A percentile compares a stretch with the other conserved stretches of the same genome.
phyloP scores from a whole-genome alignment of 2,797 vertebrate species.

The Gila robusta region DNA sequence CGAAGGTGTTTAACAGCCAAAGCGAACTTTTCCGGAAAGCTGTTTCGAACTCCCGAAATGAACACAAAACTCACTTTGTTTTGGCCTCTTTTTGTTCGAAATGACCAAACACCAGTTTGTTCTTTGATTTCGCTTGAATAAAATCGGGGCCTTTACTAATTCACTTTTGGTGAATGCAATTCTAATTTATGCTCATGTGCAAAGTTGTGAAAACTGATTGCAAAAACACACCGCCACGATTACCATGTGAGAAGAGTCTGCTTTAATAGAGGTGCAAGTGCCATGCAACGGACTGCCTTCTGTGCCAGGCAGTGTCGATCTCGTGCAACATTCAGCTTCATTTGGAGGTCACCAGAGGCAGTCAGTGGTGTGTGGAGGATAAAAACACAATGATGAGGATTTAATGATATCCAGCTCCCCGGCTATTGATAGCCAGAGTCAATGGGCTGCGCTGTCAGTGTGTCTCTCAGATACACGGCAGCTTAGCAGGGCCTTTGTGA shows the following conservation, averaged over 20 bases:
- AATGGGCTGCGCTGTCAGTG: constrained; percentile 80
- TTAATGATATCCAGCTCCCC: constrained; percentile 85
- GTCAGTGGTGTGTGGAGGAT: constrained; percentile 72
- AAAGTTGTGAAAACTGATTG: constrained; percentile 15
- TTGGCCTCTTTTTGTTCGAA: not conserved
- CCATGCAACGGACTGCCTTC: constrained; percentile 39
- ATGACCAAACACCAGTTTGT: not conserved
- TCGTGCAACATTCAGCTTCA: constrained; percentile 72
- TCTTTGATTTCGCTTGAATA: not conserved
- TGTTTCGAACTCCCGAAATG: too few relatives aligned
- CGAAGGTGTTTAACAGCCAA: not conserved
- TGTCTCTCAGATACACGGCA: constrained; percentile 82
- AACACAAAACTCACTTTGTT: not conserved
- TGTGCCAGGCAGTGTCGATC: constrained; percentile 40
- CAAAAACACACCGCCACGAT: constrained; percentile 29
- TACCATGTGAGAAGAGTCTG: constrained; percentile 37
- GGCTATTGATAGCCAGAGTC: constrained; percentile 83
- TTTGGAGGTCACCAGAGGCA: constrained; percentile 77
- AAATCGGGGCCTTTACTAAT: not conserved
- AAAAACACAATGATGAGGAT: constrained; percentile 82
- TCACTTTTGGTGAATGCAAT: constrained; percentile 34
- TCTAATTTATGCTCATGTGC: constrained; percentile 41
- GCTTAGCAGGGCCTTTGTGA: constrained; percentile 82
- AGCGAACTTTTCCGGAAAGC: too few relatives aligned
- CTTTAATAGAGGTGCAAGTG: constrained; percentile 38